Base-by-base conservation (phyloP, 2,888 invertebrate genomes). In the Eudemis profundana region DNA sequence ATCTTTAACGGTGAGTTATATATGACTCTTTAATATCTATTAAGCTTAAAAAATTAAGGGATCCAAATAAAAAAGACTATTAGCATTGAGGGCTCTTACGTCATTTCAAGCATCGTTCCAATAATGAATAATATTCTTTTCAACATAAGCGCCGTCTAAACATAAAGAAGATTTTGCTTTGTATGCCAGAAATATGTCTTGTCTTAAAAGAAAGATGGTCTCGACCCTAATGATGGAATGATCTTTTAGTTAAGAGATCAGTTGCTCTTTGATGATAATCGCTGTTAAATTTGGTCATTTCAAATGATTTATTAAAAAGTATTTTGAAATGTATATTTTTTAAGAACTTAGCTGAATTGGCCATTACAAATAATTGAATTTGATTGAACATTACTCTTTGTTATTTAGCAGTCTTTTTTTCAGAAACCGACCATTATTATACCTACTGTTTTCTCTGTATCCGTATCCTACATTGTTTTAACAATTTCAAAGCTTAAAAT, bases 1-100 rank as follows among this genome's bases (percentile, higher is more conserved):
- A 46, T 46, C 44, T 57, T 46, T 57, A 42, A 27, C 54, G 14
- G 12, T 12, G 15, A n/a, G 27, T 54, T 40, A 44, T 56, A 56
- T 42, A 27, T 42, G 51, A 38, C 4, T n/a, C 17, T 33, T 53
- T 14, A 21, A 53, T 1, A 5, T 21, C 21, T 14, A 53, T 53
- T 21, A 53, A 53, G 21, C 10, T 23, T n/a, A 38, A 21, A 38
- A 38, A 4, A 51, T 19, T 10, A 4, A 4, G 10, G 3, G 23
- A 4, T 19, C 14, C 19, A 12, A n/a, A 51, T 5, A 8, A 38
- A 38, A 53, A 21, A 8, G 17, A 17, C 29, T 14, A n/a, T 3
- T 15, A 17, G 19, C 3, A 4, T 5, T n/a, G 7, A 33, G 12
- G 50, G 19, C 7, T 0, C n/a, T n/a, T 51, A 36, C 36, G 19